A percentile compares a stretch with the other conserved stretches of the same genome.
Evolutionary conservation across 2,113 vertebrate genomes (phyloP).

Genomic region (Oreotragus oreotragus): DNA sequence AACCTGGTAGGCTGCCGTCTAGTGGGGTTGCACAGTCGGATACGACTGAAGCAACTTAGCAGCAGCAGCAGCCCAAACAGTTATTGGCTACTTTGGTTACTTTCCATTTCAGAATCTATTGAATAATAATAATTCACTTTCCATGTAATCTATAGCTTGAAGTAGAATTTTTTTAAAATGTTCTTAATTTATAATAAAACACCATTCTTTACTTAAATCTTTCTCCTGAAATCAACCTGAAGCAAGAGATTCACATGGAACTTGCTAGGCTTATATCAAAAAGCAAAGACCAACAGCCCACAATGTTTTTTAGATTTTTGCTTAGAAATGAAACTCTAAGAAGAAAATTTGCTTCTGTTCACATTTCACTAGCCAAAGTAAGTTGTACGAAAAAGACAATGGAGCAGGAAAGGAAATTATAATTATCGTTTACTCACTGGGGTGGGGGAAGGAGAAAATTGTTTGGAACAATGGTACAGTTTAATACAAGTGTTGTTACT

Average conservation of each 20-base stretch:
- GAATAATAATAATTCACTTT: not conserved
- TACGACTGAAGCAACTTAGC: too few species aligned
- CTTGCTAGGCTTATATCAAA: not conserved
- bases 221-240: not conserved
- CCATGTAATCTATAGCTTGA: not conserved
- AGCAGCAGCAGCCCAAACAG: too few species aligned
- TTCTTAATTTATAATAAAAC: not conserved
- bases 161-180: not conserved
- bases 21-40: too few species aligned
- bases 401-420: not conserved
- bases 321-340: not conserved
- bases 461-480: not conserved
- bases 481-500: not conserved
- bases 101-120: not conserved
- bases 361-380: not conserved
- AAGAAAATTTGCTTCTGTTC: not conserved
- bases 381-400: not conserved
- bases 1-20: too few species aligned
- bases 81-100: not conserved
- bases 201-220: not conserved
- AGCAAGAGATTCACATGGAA: not conserved
- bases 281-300: not conserved
- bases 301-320: not conserved
- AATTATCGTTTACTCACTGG: not conserved
- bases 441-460: not conserved